Base-by-base conservation (phyloP, 2,113 vertebrate species). In the Archocentrus centrarchus region DNA sequence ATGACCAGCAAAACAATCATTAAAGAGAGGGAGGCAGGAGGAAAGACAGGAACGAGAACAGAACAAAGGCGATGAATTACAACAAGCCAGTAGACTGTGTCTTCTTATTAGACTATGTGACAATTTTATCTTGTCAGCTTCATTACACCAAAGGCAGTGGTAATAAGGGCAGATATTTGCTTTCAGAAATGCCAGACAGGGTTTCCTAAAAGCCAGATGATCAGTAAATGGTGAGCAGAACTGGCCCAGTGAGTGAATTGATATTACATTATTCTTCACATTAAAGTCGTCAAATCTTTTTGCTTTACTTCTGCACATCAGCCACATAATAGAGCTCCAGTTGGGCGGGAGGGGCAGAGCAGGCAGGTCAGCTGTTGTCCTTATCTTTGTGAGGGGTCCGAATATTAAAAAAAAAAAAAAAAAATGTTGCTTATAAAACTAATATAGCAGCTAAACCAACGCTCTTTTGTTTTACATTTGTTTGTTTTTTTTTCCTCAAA, bases 61-160 rank as follows among this genome's bases (percentile, higher is more conserved):
- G 85, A 81, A 93, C 84, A 89, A 91, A 91, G 83, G 70, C 77
- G 66, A 81, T 63, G 83, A 92, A 94, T 91, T 92, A 88, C 86
- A 88, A 80, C 84, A 90, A 94, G 82, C 84, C 81, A 76, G 77
- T 59, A 64, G 87, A 83, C 88, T 82, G 88, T 85, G 86, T 92
- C 77, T 91, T 92, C 91, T 91, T 91, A 92, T 94, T 93, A 93
- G 89, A 81, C 83, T 62, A 77, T 86, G 86, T 91, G 86, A 93
- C 92, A 92, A 91, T 89, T 82, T 89, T 90, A 91, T 93, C 84
- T 88, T 92, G 89, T 92, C 85, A 53, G 81, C 88, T 86, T 92
- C 66, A 90, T 93, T 92, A 86, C 90, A 93, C 83, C 89, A 92
- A 88, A 93, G 82, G 75, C 79, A 24, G 61, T 18, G 73, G 86